These are phyloP conservation scores for cat (Felis catus) DNA, from an alignment of 2,113 vertebrate species.

Conservation along the genomic window F.catus_Fca126_mat1.0 CM031418.1:93377001-93377500, in stretches of 20 bases:
- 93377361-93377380: background rate
- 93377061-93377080: background rate
- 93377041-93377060: background rate
- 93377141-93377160: background rate
- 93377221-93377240: background rate
- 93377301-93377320: background rate
- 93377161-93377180: background rate
- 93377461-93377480: background rate
- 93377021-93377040: background rate
- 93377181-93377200: background rate
- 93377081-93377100: background rate
- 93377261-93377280: background rate
- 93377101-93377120: background rate
- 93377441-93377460: background rate
- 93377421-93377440: background rate
- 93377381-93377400: background rate
- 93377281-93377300: background rate
- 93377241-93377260: background rate
- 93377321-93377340: background rate
- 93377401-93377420: background rate
- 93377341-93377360: background rate
- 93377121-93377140: constrained; percentile 4
- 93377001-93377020: background rate
- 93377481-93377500: background rate
- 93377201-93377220: background rate